These are phyloP conservation scores for Cryptocephalus primarius DNA, from an alignment of 2,888 invertebrate species.

Conservation along the genomic window DNA sequence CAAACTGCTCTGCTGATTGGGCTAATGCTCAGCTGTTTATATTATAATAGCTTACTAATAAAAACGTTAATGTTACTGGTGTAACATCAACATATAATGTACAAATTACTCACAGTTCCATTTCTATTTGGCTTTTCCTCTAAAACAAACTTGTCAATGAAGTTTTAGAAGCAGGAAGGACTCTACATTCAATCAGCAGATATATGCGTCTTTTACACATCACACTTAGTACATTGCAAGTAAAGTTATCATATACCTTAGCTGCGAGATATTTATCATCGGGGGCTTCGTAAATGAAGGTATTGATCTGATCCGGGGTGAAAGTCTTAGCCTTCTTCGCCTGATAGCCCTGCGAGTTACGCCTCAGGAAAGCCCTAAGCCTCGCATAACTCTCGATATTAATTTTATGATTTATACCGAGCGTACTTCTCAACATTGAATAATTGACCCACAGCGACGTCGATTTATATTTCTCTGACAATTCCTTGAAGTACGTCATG, in stretches of 20 bases:
- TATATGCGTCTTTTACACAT: no score
- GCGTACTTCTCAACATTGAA: constrained; percentile 13
- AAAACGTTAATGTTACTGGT: no score
- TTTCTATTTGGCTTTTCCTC: no score
- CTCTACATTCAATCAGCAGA: no score
- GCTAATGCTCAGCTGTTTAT: no score
- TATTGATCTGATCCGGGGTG: constrained; percentile 17
- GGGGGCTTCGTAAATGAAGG: constrained; percentile 11
- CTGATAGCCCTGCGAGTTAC: constrained; percentile 17
- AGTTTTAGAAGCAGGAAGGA: no score
- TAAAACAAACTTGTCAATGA: no score
- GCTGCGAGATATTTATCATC: constrained; percentile 9
- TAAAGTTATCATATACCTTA: constrained; percentile 5
- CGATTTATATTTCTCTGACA: constrained; percentile 11
- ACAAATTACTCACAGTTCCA: no score
- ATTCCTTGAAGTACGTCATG: constrained; percentile 13
- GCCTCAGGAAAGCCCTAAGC: constrained; percentile 17
- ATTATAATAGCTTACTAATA: no score
- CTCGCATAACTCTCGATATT: constrained; percentile 12
- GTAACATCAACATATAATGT: no score
- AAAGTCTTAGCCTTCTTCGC: constrained; percentile 23
- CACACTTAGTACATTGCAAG: no score
- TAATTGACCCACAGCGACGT: constrained; percentile 11
- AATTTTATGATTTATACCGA: constrained; percentile 1
- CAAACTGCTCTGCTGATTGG: no score